These are phyloP conservation scores for Ctenicera cuprea DNA, from an alignment of 2,888 invertebrate species.

Conservation along the genomic window DNA sequence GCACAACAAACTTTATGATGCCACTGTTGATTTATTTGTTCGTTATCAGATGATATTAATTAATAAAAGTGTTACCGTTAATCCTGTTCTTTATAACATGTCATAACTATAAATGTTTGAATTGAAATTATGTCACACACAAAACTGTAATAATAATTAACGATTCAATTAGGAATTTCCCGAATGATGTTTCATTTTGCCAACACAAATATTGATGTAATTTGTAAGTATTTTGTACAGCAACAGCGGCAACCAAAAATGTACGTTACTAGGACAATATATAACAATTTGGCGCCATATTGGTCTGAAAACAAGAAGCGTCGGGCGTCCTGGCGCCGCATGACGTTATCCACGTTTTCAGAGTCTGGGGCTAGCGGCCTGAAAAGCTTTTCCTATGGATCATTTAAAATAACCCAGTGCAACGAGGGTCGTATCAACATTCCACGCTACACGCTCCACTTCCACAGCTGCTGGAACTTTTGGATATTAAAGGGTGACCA, in stretches of 20 bases:
- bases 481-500: conserved; percentile 12
- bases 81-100: background rate
- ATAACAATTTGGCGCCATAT: conserved; percentile 54
- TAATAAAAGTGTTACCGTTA: background rate
- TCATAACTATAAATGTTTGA: background rate
- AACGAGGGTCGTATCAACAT: conserved; percentile 27
- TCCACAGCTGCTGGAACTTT: conserved; percentile 18
- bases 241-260: conserved; percentile 1
- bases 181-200: background rate
- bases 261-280: conserved; percentile 22
- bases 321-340: conserved; percentile 62
- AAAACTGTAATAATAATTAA: background rate
- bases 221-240: no score
- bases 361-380: conserved; percentile 29
- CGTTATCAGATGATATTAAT: background rate
- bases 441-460: conserved; percentile 26
- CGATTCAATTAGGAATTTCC: background rate
- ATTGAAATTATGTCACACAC: background rate
- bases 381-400: conserved; percentile 45
- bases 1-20: background rate
- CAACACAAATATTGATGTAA: no score
- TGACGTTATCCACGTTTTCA: conserved; percentile 56
- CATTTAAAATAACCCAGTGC: conserved; percentile 38
- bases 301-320: conserved; percentile 58
- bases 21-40: background rate